Percentiles rank a stretch among this genome's conserved stretches.
Evolutionary conservation across 2,888 invertebrate species (phyloP).

Genomic region (Protodeltote pygarga): DNA sequence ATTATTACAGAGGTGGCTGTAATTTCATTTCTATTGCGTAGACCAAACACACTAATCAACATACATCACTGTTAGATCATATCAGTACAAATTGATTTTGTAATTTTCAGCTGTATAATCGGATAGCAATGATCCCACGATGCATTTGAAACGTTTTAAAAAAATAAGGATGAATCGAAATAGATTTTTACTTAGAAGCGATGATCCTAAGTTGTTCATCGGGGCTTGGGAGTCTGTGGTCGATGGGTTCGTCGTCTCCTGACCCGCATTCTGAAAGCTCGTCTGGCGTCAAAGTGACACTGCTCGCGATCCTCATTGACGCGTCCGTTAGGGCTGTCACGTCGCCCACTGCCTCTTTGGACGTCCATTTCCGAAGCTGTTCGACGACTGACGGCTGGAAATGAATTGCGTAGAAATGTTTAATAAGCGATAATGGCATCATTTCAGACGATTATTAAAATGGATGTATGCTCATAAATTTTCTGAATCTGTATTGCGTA

Average conservation of each 20-base stretch:
- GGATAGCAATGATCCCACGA: conserved; percentile 13
- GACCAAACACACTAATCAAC: conserved; percentile 1
- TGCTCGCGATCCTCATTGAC: conserved; percentile 89
- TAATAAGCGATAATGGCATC: conserved; percentile 29
- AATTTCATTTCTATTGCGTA: too few relatives aligned
- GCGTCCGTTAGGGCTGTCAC: conserved; percentile 93
- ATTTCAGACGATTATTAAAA: conserved; percentile 20
- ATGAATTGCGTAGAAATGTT: conserved; percentile 34
- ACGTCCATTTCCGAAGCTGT: conserved; percentile 94
- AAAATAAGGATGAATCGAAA: conserved; percentile 15
- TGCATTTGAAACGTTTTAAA: conserved; percentile 13
- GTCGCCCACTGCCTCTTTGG: conserved; percentile 93
- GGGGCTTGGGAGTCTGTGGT: conserved; percentile 95
- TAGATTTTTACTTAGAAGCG: conserved; percentile 90
- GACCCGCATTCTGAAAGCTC: conserved; percentile 86
- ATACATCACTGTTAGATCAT: conserved; percentile 14
- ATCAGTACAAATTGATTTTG: conserved; percentile 21
- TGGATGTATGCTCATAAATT: conserved; percentile 7
- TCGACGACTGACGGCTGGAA: conserved; percentile 93
- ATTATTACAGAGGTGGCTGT: too few relatives aligned
- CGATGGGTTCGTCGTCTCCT: conserved; percentile 90
- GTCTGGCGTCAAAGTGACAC: conserved; percentile 81
- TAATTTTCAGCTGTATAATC: conserved; percentile 27
- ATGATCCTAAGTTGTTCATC: conserved; percentile 94
- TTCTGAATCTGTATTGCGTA: conserved; percentile 25